Conservation (phyloP, 1,140 invertebrate species). For the Pantala flavescens region DNA sequence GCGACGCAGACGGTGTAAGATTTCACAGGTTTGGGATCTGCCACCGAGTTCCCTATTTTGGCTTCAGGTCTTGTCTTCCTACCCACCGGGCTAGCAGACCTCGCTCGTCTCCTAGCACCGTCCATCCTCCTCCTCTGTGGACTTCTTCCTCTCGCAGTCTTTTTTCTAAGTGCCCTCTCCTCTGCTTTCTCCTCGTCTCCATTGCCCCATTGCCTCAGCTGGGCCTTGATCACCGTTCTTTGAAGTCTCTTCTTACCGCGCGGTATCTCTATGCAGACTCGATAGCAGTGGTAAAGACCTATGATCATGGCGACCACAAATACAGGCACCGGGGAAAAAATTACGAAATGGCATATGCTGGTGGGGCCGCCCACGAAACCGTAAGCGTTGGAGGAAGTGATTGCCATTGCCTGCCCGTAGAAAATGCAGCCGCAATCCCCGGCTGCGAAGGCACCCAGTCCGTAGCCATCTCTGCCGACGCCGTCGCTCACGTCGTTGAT, state of each 20-base stretch:
- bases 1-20: constrained; percentile 37
- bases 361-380: constrained; percentile 52
- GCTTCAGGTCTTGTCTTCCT: constrained; percentile 22
- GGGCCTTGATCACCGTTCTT: background rate
- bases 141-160: background rate
- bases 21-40: constrained; percentile 45
- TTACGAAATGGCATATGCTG: constrained; percentile 48
- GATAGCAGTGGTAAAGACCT: constrained; percentile 51
- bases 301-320: constrained; percentile 43
- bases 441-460: constrained; percentile 27
- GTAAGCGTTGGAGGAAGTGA: constrained; percentile 38
- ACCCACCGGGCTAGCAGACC: background rate
- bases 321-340: constrained; percentile 45
- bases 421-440: constrained; percentile 55
- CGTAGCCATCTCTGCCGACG: background rate
- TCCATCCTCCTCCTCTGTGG: background rate
- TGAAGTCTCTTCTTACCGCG: background rate
- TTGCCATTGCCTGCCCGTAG: constrained; percentile 36
- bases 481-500: constrained; percentile 2
- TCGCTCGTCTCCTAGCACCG: background rate
- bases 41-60: constrained; percentile 35
- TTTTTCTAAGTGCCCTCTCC: background rate
- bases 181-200: background rate
- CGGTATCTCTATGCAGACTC: constrained; percentile 41
- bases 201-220: background rate